A percentile compares a stretch with the other conserved stretches of the same genome.
phyloP scores from a whole-genome alignment of 2,888 invertebrate genomes.

The Candidula unifasciata region DNA sequence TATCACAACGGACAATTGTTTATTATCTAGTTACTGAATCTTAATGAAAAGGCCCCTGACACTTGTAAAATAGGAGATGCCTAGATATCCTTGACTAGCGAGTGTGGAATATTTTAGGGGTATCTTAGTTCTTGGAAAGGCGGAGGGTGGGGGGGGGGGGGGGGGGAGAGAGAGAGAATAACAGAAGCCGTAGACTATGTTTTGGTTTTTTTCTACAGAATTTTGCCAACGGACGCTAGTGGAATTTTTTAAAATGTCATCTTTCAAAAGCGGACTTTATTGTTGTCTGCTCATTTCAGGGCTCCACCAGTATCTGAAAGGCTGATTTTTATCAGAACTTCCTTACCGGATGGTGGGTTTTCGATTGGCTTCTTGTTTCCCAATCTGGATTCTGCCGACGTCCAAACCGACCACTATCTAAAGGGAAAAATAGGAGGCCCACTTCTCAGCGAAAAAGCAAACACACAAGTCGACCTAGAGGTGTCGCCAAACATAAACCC shows the following conservation, averaged over 20 bases:
- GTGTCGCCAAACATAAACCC: too few species aligned
- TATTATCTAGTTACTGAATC: background rate
- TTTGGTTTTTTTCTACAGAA: background rate
- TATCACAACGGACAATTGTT: background rate
- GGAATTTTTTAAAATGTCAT: slow-evolving; percentile 27
- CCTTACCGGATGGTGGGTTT: too few species aligned
- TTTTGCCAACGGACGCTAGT: background rate
- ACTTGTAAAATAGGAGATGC: slow-evolving; percentile 18
- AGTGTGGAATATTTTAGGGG: background rate
- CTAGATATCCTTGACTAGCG: slow-evolving; percentile 24
- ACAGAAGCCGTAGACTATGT: background rate
- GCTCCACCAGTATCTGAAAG: background rate
- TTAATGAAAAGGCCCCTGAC: slow-evolving; percentile 28
- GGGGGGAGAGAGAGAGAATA: background rate
- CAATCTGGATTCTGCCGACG: too few species aligned
- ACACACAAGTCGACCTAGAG: too few species aligned
- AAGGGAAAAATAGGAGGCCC: too few species aligned
- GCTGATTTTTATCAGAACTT: slow-evolving; percentile 17
- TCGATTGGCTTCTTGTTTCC: too few species aligned
- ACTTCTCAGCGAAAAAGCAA: too few species aligned
- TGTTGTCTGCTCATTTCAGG: background rate
- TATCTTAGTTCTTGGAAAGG: background rate
- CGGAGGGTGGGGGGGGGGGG: too few species aligned
- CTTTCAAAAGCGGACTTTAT: slow-evolving; percentile 13
- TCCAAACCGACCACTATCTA: too few species aligned